Base-by-base conservation (phyloP, 2,113 vertebrate genomes). In the Zeus faber region DNA sequence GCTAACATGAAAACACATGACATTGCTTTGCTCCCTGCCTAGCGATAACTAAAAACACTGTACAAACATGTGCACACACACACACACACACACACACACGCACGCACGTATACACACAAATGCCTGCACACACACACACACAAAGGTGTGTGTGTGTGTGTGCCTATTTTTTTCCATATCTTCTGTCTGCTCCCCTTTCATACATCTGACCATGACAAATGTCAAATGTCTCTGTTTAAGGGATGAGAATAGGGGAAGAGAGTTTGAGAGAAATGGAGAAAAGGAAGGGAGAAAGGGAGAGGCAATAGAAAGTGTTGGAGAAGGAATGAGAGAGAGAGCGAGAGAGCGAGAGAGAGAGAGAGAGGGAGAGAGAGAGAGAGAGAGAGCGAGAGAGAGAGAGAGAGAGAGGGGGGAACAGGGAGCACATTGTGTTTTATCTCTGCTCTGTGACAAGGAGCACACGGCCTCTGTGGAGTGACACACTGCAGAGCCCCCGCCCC, bases 351-450 rank as follows among this genome's bases (percentile, higher is more conserved):
- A 14, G 4, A 27, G 31, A 58, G 18, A 3, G 1, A 52, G 22
- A 17, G 35, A 49, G 21, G 31, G 56, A 55, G 24, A 46, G 26
- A 66, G 69, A 25, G 54, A 35, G 27, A 29, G 27, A 29, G 27
- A 29, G 27, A 29, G 27, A 29, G 27, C 4, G 27, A 29, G 27
- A 29, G 27, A 29, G 27, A 29, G 27, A 29, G 27, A 29, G 27
- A 29, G 27, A 29, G 27, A 29, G 27, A 62, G 62, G 8, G 27
- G 8, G 27, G 8, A 58, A 78, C 70, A 77, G 45, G 48, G 74
- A 62, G 68, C 50, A 75, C 68, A 69, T 72, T 77, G 75, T 83
- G 77, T 77, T 73, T 74, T 21, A 74, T 76, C 70, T 63, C 10
- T 46, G 44, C 49, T 55, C 70, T 10, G 60, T 74, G 77, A 79